Evolutionary conservation across 2,113 vertebrate species (phyloP).

Genomic region (Chamaetylas fuelleborni): DNA sequence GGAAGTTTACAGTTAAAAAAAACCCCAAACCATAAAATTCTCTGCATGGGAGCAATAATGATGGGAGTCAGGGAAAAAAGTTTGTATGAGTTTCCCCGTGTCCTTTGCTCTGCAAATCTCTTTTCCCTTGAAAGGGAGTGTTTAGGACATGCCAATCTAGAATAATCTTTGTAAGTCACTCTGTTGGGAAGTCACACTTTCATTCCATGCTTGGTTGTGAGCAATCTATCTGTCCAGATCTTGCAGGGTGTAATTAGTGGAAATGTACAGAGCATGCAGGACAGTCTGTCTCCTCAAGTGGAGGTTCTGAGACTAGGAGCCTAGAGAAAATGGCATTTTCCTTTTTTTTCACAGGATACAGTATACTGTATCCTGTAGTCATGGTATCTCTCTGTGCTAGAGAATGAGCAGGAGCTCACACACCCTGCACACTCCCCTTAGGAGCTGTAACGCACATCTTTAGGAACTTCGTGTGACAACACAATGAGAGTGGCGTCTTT

Average conservation of each 20-base stretch:
- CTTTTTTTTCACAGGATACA: not conserved
- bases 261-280: not conserved
- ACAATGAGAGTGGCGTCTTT: not conserved
- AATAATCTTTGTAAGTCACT: not conserved
- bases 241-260: conserved; percentile 6
- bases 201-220: not conserved
- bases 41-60: not conserved
- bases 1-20: not conserved
- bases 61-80: not conserved
- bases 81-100: not conserved
- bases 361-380: not conserved
- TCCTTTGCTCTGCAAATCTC: not conserved
- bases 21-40: not conserved
- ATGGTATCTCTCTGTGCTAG: not conserved
- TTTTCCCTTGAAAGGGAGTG: not conserved
- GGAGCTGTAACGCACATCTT: not conserved
- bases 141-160: not conserved
- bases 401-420: not conserved
- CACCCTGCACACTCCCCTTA: not conserved
- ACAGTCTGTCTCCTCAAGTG: not conserved
- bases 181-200: not conserved
- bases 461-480: not conserved
- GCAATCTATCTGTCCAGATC: not conserved
- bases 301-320: not conserved
- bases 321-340: not conserved